A percentile compares a stretch with the other conserved stretches of the same genome.
Evolutionary conservation across 35 echinoderm and acorn worm genomes (phyloP).

Genomic region (Ptychodera flava): DNA sequence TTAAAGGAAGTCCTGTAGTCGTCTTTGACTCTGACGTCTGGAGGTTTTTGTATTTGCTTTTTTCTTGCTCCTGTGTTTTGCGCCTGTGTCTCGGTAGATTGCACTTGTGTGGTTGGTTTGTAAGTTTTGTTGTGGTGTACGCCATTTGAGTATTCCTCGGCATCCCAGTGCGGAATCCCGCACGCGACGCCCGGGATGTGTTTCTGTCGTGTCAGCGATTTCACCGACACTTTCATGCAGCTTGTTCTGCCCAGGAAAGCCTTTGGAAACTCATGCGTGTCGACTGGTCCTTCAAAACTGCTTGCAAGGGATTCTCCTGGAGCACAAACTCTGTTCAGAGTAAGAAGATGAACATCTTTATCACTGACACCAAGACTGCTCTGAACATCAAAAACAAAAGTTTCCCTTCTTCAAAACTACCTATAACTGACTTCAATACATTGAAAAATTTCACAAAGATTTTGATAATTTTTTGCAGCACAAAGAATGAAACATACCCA

Average conservation of each 20-base stretch:
- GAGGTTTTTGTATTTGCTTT: background rate
- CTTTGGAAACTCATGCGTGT: constrained; percentile 81
- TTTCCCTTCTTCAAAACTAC: too few relatives aligned
- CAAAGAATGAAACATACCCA: background rate
- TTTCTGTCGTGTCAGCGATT: constrained; percentile 65
- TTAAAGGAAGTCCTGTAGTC: background rate
- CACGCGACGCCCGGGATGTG: constrained; percentile 49
- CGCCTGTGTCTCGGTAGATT: background rate
- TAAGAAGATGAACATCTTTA: background rate
- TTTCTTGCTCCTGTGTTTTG: background rate
- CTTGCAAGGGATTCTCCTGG: constrained; percentile 84
- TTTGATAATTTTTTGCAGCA: background rate
- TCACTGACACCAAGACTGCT: too few relatives aligned
- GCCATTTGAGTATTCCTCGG: constrained; percentile 8
- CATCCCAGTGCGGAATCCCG: constrained; percentile 16
- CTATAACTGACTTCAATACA: background rate
- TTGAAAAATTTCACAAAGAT: background rate
- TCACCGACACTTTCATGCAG: constrained; percentile 72
- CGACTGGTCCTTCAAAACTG: constrained; percentile 53
- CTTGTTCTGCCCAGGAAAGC: constrained; percentile 70
- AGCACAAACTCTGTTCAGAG: constrained; percentile 67
- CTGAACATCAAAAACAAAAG: too few relatives aligned
- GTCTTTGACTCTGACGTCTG: background rate
- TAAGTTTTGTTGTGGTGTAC: background rate
- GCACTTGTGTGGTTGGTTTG: background rate